Percentiles rank a stretch among this genome's conserved stretches.
Evolutionary conservation across 2,888 invertebrate genomes (phyloP).

Genomic region (Cryptocheilus praepositus): DNA sequence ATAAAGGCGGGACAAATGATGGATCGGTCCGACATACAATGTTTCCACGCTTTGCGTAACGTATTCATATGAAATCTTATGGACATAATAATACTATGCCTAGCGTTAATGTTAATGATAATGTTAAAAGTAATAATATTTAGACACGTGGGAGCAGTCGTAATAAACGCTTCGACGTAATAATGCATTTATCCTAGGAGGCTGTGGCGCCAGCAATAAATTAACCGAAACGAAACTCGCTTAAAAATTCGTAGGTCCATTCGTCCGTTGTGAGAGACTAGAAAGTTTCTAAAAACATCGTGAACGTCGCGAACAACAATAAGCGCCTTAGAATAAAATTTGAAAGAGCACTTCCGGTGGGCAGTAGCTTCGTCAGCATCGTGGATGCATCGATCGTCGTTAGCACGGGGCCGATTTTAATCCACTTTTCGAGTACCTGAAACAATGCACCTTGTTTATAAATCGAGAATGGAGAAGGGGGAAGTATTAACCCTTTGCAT

Average conservation of each 20-base stretch:
- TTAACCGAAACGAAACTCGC: slow-evolving; percentile 52
- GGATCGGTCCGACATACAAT: slow-evolving; percentile 36
- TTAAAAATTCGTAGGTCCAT: slow-evolving; percentile 57
- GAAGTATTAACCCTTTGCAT: too few species aligned
- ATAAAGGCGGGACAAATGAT: not conserved
- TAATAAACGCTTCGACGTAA: slow-evolving; percentile 6
- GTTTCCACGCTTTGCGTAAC: slow-evolving; percentile 41
- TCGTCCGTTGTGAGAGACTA: slow-evolving; percentile 62
- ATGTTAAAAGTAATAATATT: slow-evolving; percentile 27
- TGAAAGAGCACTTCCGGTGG: slow-evolving; percentile 67
- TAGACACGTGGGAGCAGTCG: slow-evolving; percentile 11
- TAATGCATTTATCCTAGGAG: slow-evolving; percentile 48
- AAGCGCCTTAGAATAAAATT: slow-evolving; percentile 38
- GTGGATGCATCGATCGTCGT: slow-evolving; percentile 21
- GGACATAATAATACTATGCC: slow-evolving; percentile 24
- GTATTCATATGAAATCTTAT: slow-evolving; percentile 58
- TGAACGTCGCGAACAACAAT: slow-evolving; percentile 27
- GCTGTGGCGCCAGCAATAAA: slow-evolving; percentile 50
- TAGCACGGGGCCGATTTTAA: slow-evolving; percentile 67
- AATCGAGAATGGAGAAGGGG: too few species aligned
- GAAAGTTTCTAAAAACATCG: slow-evolving; percentile 63
- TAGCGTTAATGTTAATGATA: slow-evolving; percentile 30
- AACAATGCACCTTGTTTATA: too few species aligned
- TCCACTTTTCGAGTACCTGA: slow-evolving; percentile 67
- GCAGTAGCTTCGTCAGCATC: slow-evolving; percentile 45